A percentile compares a stretch with the other conserved stretches of the same genome.
Evolutionary conservation across 1,140 invertebrate species (phyloP).

Genomic region (Cepaea nemoralis): DNA sequence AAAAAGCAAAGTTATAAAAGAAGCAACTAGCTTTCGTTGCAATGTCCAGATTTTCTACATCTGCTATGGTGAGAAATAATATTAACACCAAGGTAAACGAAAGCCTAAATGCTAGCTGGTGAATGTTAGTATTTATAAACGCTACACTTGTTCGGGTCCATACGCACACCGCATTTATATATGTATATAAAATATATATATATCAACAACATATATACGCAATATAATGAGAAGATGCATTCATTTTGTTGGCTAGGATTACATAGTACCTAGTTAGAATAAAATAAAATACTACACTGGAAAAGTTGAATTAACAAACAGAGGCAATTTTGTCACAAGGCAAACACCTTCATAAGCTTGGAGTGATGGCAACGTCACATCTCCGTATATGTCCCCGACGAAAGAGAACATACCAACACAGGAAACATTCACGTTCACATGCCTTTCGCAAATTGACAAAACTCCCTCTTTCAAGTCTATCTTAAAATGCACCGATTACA

Average conservation of each 20-base stretch:
- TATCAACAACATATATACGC: conserved; percentile 14
- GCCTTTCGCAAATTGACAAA: conserved; percentile 7
- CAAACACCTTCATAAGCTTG: background rate
- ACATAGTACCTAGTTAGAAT: background rate
- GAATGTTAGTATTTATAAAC: background rate
- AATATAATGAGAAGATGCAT: conserved; percentile 40
- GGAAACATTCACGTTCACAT: background rate
- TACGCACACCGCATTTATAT: background rate
- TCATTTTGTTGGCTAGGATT: conserved; percentile 30
- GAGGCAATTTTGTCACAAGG: conserved; percentile 29
- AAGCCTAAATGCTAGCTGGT: background rate
- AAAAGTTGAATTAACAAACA: conserved; percentile 33
- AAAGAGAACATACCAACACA: background rate
- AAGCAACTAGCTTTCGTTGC: too few species aligned
- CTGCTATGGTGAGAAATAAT: too few species aligned
- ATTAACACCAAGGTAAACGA: too few species aligned
- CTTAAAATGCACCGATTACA: conserved; percentile 37
- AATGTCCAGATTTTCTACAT: too few species aligned
- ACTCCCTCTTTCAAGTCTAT: conserved; percentile 1
- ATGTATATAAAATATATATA: conserved; percentile 5
- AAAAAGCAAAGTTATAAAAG: too few species aligned
- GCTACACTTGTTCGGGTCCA: background rate
- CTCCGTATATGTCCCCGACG: background rate
- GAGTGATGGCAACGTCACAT: background rate
- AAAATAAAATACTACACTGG: conserved; percentile 24